Percentiles rank a stretch among this genome's conserved stretches.
Evolutionary conservation across 2,888 invertebrate genomes (phyloP).

Genomic region (Machimus rusticus): DNA sequence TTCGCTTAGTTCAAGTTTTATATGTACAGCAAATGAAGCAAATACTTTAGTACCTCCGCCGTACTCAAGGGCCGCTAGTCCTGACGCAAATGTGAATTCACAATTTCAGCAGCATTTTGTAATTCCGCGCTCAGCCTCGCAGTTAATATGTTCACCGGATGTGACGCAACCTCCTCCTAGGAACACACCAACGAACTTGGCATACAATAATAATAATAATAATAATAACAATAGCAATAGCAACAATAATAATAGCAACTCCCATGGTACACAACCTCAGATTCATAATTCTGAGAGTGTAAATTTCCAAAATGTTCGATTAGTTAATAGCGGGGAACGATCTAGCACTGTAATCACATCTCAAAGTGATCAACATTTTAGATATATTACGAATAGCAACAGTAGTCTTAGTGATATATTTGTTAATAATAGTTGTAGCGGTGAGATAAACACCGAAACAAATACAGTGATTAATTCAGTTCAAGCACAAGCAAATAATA

Average conservation of each 20-base stretch:
- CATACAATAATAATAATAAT: slow-evolving; percentile 42
- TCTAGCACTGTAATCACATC: slow-evolving; percentile 51
- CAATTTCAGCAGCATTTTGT: slow-evolving; percentile 56
- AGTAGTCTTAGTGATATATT: slow-evolving; percentile 62
- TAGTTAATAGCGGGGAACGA: slow-evolving; percentile 42
- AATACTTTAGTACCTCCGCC: slow-evolving; percentile 85
- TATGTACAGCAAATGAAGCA: slow-evolving; percentile 87
- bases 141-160: slow-evolving; percentile 51
- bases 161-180: slow-evolving; percentile 4
- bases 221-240: slow-evolving; percentile 32
- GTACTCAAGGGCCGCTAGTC: slow-evolving; percentile 80
- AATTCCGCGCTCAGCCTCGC: slow-evolving; percentile 69
- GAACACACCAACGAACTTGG: slow-evolving; percentile 44
- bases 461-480: slow-evolving; percentile 34
- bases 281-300: slow-evolving; percentile 56
- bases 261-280: slow-evolving; percentile 26
- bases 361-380: slow-evolving; percentile 62
- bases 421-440: slow-evolving; percentile 58
- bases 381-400: slow-evolving; percentile 58
- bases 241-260: slow-evolving; percentile 27
- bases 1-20: slow-evolving; percentile 85
- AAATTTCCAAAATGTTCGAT: slow-evolving; percentile 51
- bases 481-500: slow-evolving; percentile 52
- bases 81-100: slow-evolving; percentile 67
- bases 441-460: slow-evolving; percentile 45